phyloP scores from a whole-genome alignment of 1,140 invertebrate species.

The Neotoxoptera formosana region DNA sequence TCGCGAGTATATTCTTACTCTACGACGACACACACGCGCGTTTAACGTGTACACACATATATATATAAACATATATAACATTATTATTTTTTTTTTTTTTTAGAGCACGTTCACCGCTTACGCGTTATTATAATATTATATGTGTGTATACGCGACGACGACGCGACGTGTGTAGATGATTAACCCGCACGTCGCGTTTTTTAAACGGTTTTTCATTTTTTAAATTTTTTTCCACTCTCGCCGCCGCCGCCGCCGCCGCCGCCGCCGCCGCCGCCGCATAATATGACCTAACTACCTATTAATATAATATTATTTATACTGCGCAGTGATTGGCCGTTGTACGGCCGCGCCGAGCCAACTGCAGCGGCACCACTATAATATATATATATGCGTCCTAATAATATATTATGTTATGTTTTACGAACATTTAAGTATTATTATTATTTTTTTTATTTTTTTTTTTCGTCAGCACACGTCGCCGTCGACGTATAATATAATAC shows the following conservation, averaged over 20 bases:
- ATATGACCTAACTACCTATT: background rate
- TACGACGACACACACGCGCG: background rate
- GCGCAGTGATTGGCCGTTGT: background rate
- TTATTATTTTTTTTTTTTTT: background rate
- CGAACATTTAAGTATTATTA: too few relatives aligned
- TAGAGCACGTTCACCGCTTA: slow-evolving; percentile 12
- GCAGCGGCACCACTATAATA: background rate
- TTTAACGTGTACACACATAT: too few relatives aligned
- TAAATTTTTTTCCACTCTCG: background rate
- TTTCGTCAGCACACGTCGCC: too few relatives aligned
- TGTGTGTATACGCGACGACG: background rate
- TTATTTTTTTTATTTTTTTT: too few relatives aligned
- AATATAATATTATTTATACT: background rate
- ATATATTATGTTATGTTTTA: background rate
- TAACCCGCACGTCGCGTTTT: background rate
- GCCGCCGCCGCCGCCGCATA: too few relatives aligned
- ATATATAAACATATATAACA: background rate
- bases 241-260: too few relatives aligned
- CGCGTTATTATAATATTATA: background rate
- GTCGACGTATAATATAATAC: too few relatives aligned
- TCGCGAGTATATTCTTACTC: background rate
- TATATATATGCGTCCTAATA: too few relatives aligned
- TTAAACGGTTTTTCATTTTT: slow-evolving; percentile 9
- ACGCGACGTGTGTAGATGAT: slow-evolving; percentile 5
- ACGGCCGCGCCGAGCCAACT: too few relatives aligned